Conservation (phyloP, 2,888 invertebrate genomes). For the Chrysolina americana region DNA sequence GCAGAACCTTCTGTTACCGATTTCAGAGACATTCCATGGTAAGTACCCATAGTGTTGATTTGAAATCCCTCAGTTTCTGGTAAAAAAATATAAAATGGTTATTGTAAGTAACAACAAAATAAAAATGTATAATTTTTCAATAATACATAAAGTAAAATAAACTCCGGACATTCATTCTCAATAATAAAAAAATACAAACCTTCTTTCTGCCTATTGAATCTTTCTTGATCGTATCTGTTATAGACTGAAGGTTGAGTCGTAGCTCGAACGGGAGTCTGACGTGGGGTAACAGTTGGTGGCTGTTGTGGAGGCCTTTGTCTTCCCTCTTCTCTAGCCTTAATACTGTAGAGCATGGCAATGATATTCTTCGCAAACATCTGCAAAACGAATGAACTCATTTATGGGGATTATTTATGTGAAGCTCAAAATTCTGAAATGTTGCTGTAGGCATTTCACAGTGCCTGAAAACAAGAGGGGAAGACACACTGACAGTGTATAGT, state of each 20-base stretch:
- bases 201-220: constrained; percentile 93
- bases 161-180: too few relatives aligned
- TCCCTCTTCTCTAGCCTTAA: constrained; percentile 95
- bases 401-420: too few relatives aligned
- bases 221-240: constrained; percentile 99
- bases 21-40: constrained; percentile 97
- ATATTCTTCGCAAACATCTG: constrained; percentile 92
- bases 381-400: not conserved
- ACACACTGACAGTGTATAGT: too few relatives aligned
- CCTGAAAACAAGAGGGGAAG: too few relatives aligned
- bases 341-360: constrained; percentile 89
- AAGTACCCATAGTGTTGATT: constrained; percentile 98
- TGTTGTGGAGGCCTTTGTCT: constrained; percentile 73
- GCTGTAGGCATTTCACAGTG: too few relatives aligned
- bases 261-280: constrained; percentile 79
- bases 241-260: constrained; percentile 85
- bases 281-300: constrained; percentile 75
- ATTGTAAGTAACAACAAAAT: not conserved
- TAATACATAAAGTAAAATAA: too few relatives aligned
- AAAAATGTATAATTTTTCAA: too few relatives aligned
- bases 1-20: constrained; percentile 96
- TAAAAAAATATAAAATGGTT: not conserved
- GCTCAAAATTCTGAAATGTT: too few relatives aligned
- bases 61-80: constrained; percentile 97
- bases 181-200: constrained; percentile 68